Base-by-base conservation (phyloP, 2,888 invertebrate species). In the Leptogaster cylindrica region DNA sequence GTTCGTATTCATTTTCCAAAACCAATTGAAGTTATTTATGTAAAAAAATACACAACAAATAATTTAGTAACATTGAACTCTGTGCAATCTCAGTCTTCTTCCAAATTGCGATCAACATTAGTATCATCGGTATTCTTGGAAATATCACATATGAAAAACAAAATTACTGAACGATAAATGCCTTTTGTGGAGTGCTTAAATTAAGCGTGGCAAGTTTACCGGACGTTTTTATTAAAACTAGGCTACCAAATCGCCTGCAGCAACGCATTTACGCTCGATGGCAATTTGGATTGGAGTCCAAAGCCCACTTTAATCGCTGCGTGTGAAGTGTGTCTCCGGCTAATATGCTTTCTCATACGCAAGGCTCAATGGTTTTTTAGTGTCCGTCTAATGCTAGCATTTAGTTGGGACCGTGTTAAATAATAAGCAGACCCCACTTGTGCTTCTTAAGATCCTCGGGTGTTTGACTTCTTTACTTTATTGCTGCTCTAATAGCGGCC, bases 161-260 rank as follows among this genome's bases (percentile, higher is more conserved):
- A 46, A 46, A 46, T 46, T 46, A 46, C 23, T n/a, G 25, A 46
- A n/a, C n/a, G 46, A 46, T 23, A 52, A 52, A 36, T 39, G 31
- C 36, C 33, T 55, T 36, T 55, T 55, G 36, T 55, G 36, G 23
- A 23, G 20, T 55, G 55, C 33, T 55, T 55, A 55, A 55, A n/a
- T 55, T 23, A 20, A 52, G 28, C 27, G 16, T 51, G 20, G 55
- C 41, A 27, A 50, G 23, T 50, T 25, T 48, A 65, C 50, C 65
- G 65, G 65, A 65, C 65, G 65, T 52, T 20, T 36, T 55, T 31
- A 36, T 8, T 28, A 28, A 51, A 65, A 50, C 39, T 65, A 51
- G 65, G 65, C 36, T 65, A 39, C 23, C 23, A 27, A 16, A 52
- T 52, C 28, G 65, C 65, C 51, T 39, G 14, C 2, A 27, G 65